These are phyloP conservation scores for Drosophila ustulata DNA, from an alignment of 2,888 invertebrate species.

Conservation along the genomic window DNA sequence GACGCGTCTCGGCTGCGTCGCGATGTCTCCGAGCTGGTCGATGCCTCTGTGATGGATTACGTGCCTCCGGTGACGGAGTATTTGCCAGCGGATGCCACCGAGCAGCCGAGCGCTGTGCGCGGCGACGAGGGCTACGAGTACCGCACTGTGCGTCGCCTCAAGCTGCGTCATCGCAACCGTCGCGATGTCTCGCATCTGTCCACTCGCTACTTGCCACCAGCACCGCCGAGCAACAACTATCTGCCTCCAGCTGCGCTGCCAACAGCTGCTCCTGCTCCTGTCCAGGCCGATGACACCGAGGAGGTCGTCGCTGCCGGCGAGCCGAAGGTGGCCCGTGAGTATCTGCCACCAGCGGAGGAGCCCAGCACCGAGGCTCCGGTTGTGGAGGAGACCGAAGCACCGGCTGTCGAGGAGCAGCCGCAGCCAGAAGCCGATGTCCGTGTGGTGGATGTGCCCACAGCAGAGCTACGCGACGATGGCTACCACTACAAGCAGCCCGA, in stretches of 20 bases:
- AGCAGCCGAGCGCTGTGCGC: slow-evolving; percentile 45
- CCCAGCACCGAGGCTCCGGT: slow-evolving; percentile 41
- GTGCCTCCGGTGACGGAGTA: slow-evolving; percentile 61
- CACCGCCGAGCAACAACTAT: slow-evolving; percentile 59
- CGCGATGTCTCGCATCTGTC: slow-evolving; percentile 80
- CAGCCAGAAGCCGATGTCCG: slow-evolving; percentile 43
- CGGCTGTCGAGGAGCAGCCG: slow-evolving; percentile 34
- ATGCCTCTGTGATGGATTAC: slow-evolving; percentile 48
- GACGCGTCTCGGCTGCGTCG: slow-evolving; percentile 56
- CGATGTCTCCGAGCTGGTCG: slow-evolving; percentile 73
- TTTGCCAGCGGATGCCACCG: slow-evolving; percentile 22
- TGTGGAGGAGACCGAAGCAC: slow-evolving; percentile 50
- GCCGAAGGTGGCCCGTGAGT: slow-evolving; percentile 64
- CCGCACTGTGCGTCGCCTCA: slow-evolving; percentile 69
- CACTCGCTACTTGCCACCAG: slow-evolving; percentile 66
- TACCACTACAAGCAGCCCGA: slow-evolving; percentile 79
- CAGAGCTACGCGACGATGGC: slow-evolving; percentile 72
- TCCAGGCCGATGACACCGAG: slow-evolving; percentile 64
- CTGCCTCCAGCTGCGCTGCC: slow-evolving; percentile 58
- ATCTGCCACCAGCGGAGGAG: slow-evolving; percentile 67
- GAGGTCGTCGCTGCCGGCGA: slow-evolving; percentile 64
- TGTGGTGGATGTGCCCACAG: slow-evolving; percentile 67
- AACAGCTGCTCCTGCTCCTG: slow-evolving; percentile 4
- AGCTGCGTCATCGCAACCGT: slow-evolving; percentile 69
- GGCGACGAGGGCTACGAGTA: slow-evolving; percentile 73